Percentiles rank a stretch among this genome's conserved stretches.
Evolutionary conservation across 2,888 invertebrate genomes (phyloP).

Genomic region (Harpagoxenus sublaevis): DNA sequence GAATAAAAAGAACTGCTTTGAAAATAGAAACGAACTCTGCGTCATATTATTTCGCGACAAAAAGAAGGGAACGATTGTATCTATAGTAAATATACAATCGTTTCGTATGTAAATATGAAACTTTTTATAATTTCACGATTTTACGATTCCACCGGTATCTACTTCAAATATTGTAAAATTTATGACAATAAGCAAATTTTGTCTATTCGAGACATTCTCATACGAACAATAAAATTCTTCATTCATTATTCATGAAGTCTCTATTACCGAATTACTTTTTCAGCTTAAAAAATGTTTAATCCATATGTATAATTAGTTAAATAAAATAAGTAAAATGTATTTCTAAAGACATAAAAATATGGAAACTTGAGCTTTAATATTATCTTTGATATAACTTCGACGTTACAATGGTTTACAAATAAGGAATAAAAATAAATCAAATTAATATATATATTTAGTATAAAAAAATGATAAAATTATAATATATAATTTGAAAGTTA

Average conservation of each 20-base stretch:
- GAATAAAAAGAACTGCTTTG: not conserved
- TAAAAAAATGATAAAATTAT: not conserved
- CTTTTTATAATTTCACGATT: not conserved
- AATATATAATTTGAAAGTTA: not conserved
- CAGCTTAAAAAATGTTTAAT: not conserved
- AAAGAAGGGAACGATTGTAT: not conserved
- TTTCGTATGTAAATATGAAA: not conserved
- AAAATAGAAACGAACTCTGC: slow-evolving; percentile 3
- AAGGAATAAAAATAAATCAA: not conserved
- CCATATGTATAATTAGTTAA: not conserved
- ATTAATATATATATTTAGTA: not conserved
- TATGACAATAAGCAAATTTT: not conserved
- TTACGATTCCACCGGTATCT: not conserved
- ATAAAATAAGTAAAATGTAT: not conserved
- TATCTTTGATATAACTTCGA: not conserved
- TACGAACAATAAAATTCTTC: not conserved
- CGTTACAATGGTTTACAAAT: not conserved
- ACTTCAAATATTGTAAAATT: slow-evolving; percentile 3
- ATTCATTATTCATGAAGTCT: not conserved
- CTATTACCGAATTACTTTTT: not conserved
- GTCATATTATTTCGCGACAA: not conserved
- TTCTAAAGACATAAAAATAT: not conserved
- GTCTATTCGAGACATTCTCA: not conserved
- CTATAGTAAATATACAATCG: not conserved
- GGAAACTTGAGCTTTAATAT: not conserved